Percentiles rank a stretch among this genome's conserved stretches.
phyloP scores from a whole-genome alignment of 2,888 invertebrate genomes.

The Mantis religiosa region DNA sequence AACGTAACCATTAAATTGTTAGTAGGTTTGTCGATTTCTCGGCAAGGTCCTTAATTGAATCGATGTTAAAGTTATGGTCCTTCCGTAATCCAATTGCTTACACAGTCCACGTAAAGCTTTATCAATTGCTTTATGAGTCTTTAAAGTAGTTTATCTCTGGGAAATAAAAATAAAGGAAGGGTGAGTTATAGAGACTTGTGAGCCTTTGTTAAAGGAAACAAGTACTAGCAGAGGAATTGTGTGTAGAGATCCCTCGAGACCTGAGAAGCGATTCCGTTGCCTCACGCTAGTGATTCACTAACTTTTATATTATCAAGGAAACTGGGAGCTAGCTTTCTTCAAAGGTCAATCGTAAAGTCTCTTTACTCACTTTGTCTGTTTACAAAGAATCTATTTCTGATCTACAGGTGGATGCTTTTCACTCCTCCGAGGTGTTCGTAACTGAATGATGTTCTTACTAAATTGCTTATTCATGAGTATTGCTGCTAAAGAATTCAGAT shows the following conservation, averaged over 20 bases:
- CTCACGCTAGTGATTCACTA: not conserved
- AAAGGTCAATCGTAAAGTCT: not conserved
- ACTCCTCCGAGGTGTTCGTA: too few species aligned
- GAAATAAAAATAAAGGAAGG: not conserved
- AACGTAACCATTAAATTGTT: too few species aligned
- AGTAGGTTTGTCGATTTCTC: too few species aligned
- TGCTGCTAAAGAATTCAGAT: too few species aligned
- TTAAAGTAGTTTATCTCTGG: not conserved
- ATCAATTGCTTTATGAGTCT: not conserved
- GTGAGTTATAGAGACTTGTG: not conserved
- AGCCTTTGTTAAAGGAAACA: not conserved
- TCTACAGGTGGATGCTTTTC: too few species aligned
- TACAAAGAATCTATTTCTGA: too few species aligned
- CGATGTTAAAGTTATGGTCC: not conserved
- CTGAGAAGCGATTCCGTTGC: not conserved
- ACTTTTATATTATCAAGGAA: not conserved
- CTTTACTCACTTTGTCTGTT: too few species aligned
- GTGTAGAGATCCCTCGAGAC: not conserved
- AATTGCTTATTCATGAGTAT: too few species aligned
- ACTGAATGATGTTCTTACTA: too few species aligned
- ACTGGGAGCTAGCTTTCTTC: not conserved
- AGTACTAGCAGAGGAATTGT: not conserved
- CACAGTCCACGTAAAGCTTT: not conserved
- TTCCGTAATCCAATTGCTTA: not conserved
- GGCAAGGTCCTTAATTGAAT: not conserved